Evolutionary conservation across 1,140 invertebrate genomes (phyloP), one percentile per base, ranked within the genome.

Genomic region (Hormaphis cornu): DNA sequence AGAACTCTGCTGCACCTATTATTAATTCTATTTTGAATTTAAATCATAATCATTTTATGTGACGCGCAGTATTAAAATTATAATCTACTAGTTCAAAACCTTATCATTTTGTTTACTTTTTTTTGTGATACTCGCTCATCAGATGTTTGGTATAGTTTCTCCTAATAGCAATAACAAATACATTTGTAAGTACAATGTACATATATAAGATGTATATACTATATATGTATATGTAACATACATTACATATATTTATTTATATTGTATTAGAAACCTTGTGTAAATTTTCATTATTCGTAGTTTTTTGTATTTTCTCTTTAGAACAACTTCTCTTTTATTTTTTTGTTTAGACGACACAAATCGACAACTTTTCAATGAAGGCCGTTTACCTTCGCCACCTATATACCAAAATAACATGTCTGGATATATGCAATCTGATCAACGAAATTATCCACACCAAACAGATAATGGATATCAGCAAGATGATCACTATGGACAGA

Each of bases 341-440:
- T 66, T 66, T 66, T 66, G 18, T 66, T 66, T 48, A 66, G 61
- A 66, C 28, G 61, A 66, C 14, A 46, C 24, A 66, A 66, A 66
- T 66, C 61, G 61, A 50, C 58, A 63, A n/a, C 61, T 50, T 48
- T 66, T 22, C 22, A 66, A 66, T 66, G 61, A 66, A 24, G 61
- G 61, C 0, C 40, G 61, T 33, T 48, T 66, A 24, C 61, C 61
- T n/a, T 66, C 61, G 16, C 61, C 61, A 22, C 61, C 61, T 16
- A 16, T 48, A 20, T 66, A 66, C 8, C 61, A 66, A 8, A 66
- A 48, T 48, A 66, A 66, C 5, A 48, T 66, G 44, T 16, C 61
- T 48, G 61, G 61, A 1, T 66, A 50, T 22, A 66, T 66, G 44
- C 61, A 66, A 66, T 8, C 40, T 0, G 61, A 66, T 18, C 61